A percentile compares a stretch with the other conserved stretches of the same genome.
Evolutionary conservation across 64 coral and sea anemone genomes (phyloP).

Genomic region (Orbicella faveolata): DNA sequence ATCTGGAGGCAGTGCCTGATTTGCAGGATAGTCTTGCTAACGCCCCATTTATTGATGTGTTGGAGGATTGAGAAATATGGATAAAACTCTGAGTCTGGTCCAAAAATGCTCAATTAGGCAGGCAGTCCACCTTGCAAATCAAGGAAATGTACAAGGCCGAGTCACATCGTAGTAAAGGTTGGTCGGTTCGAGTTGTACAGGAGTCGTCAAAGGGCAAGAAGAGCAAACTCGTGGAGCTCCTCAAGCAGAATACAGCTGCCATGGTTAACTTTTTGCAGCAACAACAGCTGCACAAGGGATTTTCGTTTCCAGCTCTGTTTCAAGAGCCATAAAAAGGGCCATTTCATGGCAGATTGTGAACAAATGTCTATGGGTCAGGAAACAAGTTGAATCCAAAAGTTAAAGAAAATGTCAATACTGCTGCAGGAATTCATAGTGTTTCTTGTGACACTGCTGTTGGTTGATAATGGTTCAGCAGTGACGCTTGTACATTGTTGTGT

Average conservation of each 20-base stretch:
- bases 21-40: not conserved
- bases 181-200: not conserved
- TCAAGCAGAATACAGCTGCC: not conserved
- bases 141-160: constrained; percentile 17
- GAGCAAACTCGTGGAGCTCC: not conserved
- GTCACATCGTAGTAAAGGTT: not conserved
- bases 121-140: not conserved
- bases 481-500: not conserved
- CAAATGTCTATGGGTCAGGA: no score
- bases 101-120: constrained; percentile 3
- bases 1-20: not conserved
- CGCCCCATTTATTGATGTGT: constrained; percentile 13
- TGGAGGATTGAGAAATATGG: not conserved
- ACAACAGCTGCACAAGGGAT: not conserved
- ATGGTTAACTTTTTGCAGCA: not conserved
- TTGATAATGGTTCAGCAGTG: constrained; percentile 5
- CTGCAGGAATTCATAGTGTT: constrained; percentile 22
- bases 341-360: no score
- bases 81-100: not conserved
- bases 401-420: not conserved
- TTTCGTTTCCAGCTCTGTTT: no score
- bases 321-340: not conserved
- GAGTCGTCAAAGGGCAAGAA: no score
- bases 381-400: not conserved
- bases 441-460: constrained; percentile 14